Evolutionary conservation across 2,113 vertebrate genomes (phyloP).

Genomic region (Larimichthys crocea): DNA sequence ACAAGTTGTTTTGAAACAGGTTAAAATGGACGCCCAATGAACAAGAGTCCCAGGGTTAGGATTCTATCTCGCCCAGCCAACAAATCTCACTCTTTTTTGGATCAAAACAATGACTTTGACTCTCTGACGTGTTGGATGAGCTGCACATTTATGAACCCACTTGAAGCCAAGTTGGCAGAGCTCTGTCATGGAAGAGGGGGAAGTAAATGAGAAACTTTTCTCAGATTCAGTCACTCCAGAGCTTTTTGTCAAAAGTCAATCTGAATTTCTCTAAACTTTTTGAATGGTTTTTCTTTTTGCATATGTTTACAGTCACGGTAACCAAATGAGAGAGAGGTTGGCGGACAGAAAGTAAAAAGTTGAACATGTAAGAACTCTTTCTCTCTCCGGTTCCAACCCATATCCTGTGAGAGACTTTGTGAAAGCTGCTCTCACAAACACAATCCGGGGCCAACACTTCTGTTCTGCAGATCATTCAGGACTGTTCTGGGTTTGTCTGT

Average conservation of each 20-base stretch:
- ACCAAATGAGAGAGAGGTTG: neutral
- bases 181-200: neutral
- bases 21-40: slow-evolving; percentile 37
- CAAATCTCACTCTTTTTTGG: neutral
- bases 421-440: slow-evolving; percentile 39
- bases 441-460: slow-evolving; percentile 36
- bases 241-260: neutral
- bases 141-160: neutral
- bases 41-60: slow-evolving; percentile 12
- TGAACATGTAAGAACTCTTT: neutral
- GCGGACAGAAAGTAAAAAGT: neutral
- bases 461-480: slow-evolving; percentile 42
- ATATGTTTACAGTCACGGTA: neutral
- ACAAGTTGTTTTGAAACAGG: slow-evolving; percentile 61
- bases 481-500: neutral
- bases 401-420: slow-evolving; percentile 44
- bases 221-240: neutral
- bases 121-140: neutral
- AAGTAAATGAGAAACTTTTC: neutral
- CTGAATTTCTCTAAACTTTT: neutral
- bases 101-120: slow-evolving; percentile 6
- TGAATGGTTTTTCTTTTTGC: neutral
- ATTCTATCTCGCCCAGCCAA: slow-evolving; percentile 27
- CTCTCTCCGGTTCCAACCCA: slow-evolving; percentile 24
- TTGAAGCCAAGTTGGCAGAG: neutral